A percentile compares a stretch with the other conserved stretches of the same genome.
Evolutionary conservation across 2,888 invertebrate species (phyloP).

Genomic region (Lycocerus yunnanus): DNA sequence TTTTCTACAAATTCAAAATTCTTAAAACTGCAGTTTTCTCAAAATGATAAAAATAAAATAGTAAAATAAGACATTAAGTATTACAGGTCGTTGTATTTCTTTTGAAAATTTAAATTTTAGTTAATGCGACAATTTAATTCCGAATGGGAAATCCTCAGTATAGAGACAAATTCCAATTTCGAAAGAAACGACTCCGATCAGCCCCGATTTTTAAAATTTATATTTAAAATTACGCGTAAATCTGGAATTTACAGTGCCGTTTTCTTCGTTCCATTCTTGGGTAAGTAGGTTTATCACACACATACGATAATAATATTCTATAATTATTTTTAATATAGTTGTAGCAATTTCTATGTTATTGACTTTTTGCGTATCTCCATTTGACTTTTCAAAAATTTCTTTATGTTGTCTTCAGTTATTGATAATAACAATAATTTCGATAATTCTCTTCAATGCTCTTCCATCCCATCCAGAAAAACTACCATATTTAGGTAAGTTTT

Average conservation of each 20-base stretch:
- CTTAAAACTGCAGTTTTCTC: conserved; percentile 37
- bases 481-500: conserved; percentile 49
- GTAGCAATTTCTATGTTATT: conserved; percentile 43
- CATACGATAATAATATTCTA: not conserved
- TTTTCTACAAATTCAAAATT: conserved; percentile 46
- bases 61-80: conserved; percentile 29
- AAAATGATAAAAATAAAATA: conserved; percentile 37
- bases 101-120: conserved; percentile 6
- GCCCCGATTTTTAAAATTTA: conserved; percentile 38
- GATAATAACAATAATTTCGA: conserved; percentile 42
- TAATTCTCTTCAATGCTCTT: conserved; percentile 42
- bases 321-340: conserved; percentile 37
- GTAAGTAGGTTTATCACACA: conserved; percentile 38
- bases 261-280: conserved; percentile 48
- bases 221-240: conserved; percentile 42
- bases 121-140: conserved; percentile 12
- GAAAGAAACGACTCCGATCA: conserved; percentile 15
- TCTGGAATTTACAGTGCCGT: conserved; percentile 43
- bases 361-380: conserved; percentile 51
- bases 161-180: conserved; percentile 17
- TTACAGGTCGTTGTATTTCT: not conserved
- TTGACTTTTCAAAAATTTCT: conserved; percentile 47
- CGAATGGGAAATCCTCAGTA: conserved; percentile 32
- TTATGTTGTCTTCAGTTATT: conserved; percentile 47
- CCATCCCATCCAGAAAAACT: conserved; percentile 45